A percentile compares a stretch with the other conserved stretches of the same genome.
Conservation (phyloP, 2,797 vertebrate genomes). For the Silurus lanzhouensis region DNA sequence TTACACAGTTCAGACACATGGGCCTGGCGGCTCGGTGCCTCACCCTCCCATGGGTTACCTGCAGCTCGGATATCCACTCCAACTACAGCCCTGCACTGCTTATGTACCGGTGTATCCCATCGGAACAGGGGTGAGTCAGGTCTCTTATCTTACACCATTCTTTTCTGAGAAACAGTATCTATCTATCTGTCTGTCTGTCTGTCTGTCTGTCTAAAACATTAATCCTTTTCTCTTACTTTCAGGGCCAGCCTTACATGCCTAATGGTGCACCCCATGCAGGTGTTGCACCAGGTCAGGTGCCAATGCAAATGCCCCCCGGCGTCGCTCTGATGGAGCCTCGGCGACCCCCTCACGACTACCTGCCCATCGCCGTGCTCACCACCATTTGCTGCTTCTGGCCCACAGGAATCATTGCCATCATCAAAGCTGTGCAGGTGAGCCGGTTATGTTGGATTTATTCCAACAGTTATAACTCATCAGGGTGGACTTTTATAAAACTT, state of each 20-base stretch:
- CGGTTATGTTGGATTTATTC: slow-evolving; percentile 23
- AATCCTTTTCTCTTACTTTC: slow-evolving; percentile 27
- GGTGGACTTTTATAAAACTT: not conserved
- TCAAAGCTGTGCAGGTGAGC: slow-evolving; percentile 91
- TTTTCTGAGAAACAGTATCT: not conserved
- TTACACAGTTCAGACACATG: slow-evolving; percentile 88
- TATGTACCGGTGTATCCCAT: slow-evolving; percentile 91
- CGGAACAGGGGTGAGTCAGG: slow-evolving; percentile 82
- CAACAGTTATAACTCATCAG: not conserved
- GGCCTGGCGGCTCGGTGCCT: slow-evolving; percentile 69
- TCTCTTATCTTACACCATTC: not conserved
- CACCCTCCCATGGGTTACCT: slow-evolving; percentile 86
- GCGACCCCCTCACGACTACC: slow-evolving; percentile 89
- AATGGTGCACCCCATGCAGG: slow-evolving; percentile 71
- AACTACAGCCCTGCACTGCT: slow-evolving; percentile 92
- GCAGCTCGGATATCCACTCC: slow-evolving; percentile 86
- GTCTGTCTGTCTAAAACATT: not conserved
- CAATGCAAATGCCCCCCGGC: slow-evolving; percentile 86
- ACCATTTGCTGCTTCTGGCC: slow-evolving; percentile 97
- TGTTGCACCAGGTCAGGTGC: slow-evolving; percentile 77
- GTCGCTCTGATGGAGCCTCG: slow-evolving; percentile 87
- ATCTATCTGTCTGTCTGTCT: not conserved
- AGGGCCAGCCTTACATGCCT: slow-evolving; percentile 82
- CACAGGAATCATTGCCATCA: slow-evolving; percentile 92
- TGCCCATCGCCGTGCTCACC: slow-evolving; percentile 92